Base-by-base conservation (phyloP, 2,797 vertebrate genomes). In the Acridotheres tristis region DNA sequence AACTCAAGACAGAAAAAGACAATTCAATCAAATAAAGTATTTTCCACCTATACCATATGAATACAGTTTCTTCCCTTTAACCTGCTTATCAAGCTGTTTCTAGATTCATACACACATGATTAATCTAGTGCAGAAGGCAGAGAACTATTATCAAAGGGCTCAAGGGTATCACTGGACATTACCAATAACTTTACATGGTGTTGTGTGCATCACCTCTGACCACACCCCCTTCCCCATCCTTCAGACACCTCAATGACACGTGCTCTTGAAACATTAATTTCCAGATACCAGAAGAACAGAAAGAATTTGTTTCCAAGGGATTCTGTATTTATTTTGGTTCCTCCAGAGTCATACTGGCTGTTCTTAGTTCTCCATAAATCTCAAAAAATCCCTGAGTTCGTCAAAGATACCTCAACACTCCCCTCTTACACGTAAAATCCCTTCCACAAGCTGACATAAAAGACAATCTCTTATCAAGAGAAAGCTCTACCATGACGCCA, bases 221-320 rank as follows among this genome's bases (percentile, higher is more conserved):
- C 68, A 57, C 34, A n/a, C 14, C 32, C 7, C 42, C 43, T 40
- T 65, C 25, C 36, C n/a, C 63, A 74, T 8, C 61, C 30, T 68
- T 29, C 72, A 77, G 42, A n/a, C 0, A 0, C 13, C 40, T 22
- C 4, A 80, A 50, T 10, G 15, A 71, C 68, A 92, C 1, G 0
- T 50, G 53, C 45, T 45, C 50, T n/a, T 68, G 53, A 69, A 77
- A 84, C 43, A 72, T 2, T 54, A 23, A 74, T 80, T 82, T 80
- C 78, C 81, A 88, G 30, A 51, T 42, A 53, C 21, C 21, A n/a
- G 36, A 81, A 74, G 18, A 57, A 68, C 36, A 76, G 36, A 65
- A 61, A 61, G 30, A 85, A 85, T 10, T 53, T 77, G 22, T 80
- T 87, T 61, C 38, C 30, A 45, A 83, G 30, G 42, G 58, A 54